Percentiles rank a stretch among this genome's conserved stretches.
These are phyloP conservation scores for Phallusia fumigata DNA, from an alignment of 23 tunicate species.

Conservation along the genomic window DNA sequence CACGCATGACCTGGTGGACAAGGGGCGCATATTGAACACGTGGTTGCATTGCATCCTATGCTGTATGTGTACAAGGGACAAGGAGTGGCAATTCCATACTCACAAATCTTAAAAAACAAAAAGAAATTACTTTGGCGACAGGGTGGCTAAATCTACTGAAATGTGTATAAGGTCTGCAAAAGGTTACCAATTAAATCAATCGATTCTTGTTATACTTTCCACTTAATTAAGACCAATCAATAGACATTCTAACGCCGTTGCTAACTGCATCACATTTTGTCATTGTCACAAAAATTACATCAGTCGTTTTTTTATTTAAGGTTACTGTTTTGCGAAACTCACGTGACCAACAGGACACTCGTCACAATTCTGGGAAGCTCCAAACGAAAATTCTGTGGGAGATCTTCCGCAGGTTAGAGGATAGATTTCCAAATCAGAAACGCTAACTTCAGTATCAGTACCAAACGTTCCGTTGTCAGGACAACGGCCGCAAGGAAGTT, in stretches of 20 bases:
- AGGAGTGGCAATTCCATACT: background rate
- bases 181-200: too few relatives aligned
- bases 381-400: conserved; percentile 34
- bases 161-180: too few relatives aligned
- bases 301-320: too few relatives aligned
- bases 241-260: too few relatives aligned
- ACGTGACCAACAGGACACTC: conserved; percentile 23
- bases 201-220: too few relatives aligned
- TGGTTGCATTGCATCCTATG: conserved; percentile 24
- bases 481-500: conserved; percentile 28
- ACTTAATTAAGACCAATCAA: too few relatives aligned
- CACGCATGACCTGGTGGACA: conserved; percentile 36
- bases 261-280: too few relatives aligned
- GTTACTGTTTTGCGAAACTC: background rate
- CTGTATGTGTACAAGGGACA: conserved; percentile 21
- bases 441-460: background rate
- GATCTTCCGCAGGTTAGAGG: conserved; percentile 14
- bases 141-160: too few relatives aligned
- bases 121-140: background rate
- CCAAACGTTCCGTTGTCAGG: conserved; percentile 16
- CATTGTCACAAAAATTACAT: too few relatives aligned
- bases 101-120: conserved; percentile 16
- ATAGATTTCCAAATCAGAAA: background rate
- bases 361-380: background rate
- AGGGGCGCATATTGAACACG: conserved; percentile 14